A percentile compares a stretch with the other conserved stretches of the same genome.
Conservation (phyloP, 2,888 invertebrate genomes). For the Sylvicola cinctus region DNA sequence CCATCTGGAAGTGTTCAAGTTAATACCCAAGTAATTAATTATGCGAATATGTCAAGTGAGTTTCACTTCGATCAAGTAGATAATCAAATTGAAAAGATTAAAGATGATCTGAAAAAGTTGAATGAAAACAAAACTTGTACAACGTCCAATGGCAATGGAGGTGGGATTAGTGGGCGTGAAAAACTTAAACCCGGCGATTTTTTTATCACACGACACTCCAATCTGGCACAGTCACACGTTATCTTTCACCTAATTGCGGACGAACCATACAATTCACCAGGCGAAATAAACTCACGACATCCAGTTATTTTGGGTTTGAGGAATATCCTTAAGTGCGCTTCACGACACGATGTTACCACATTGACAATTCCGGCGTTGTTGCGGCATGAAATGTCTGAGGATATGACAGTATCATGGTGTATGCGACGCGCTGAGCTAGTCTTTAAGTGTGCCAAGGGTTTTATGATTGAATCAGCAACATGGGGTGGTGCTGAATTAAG, state of each 20-base stretch:
- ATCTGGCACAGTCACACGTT: constrained; percentile 83
- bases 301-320: constrained; percentile 84
- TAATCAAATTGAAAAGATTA: constrained; percentile 58
- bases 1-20: constrained; percentile 20
- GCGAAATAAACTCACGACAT: constrained; percentile 90
- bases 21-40: constrained; percentile 21
- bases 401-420: constrained; percentile 94
- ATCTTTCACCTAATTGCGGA: constrained; percentile 91
- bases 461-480: constrained; percentile 95
- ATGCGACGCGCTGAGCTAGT: constrained; percentile 87
- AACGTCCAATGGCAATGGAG: constrained; percentile 2
- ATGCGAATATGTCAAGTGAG: constrained; percentile 51
- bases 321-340: constrained; percentile 88
- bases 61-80: constrained; percentile 69
- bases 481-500: constrained; percentile 80
- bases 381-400: constrained; percentile 86
- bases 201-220: constrained; percentile 74
- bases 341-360: constrained; percentile 81
- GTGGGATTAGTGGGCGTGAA: constrained; percentile 4
- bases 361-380: constrained; percentile 83
- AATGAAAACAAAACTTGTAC: constrained; percentile 9
- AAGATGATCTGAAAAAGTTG: constrained; percentile 29
- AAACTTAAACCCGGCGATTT: constrained; percentile 64
- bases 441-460: constrained; percentile 98
- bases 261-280: constrained; percentile 38